Conservation (phyloP, 92 coral and sea anemone species). For the Zoanthus sansibaricus region DNA sequence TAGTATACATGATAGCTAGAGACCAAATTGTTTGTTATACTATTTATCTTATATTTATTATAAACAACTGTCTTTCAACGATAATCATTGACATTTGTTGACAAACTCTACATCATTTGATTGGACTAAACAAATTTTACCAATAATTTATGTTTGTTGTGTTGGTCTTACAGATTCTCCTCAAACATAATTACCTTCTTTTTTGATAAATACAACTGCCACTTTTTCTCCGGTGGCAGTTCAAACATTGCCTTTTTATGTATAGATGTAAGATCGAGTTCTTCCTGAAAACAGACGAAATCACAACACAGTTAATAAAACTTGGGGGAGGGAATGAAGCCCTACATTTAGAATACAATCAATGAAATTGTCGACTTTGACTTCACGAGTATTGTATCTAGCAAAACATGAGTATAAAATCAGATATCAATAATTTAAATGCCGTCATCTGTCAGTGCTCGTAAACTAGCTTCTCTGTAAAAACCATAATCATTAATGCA, state of each 20-base stretch:
- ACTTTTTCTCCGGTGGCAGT: conserved; percentile 96
- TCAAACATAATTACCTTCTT: conserved; percentile 76
- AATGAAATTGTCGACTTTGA: background rate
- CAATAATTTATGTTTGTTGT: too few species aligned
- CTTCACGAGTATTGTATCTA: background rate
- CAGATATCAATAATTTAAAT: conserved; percentile 26
- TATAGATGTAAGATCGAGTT: conserved; percentile 95
- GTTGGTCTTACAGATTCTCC: background rate
- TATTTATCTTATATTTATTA: too few species aligned
- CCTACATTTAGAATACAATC: background rate
- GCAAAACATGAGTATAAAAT: background rate
- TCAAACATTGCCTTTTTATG: conserved; percentile 98
- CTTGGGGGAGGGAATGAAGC: background rate
- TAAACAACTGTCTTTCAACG: too few species aligned
- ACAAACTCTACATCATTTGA: too few species aligned
- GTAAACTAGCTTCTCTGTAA: background rate
- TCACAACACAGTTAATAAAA: background rate
- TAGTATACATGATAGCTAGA: too few species aligned
- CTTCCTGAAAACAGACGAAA: conserved; percentile 79
- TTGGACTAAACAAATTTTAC: too few species aligned
- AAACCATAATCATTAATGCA: background rate
- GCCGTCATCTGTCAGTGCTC: conserved; percentile 27
- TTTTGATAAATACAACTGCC: conserved; percentile 98
- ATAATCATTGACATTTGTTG: too few species aligned
- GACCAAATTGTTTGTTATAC: too few species aligned